Conservation (phyloP, 2,113 vertebrate species). For the Oreotrochilus melanogaster region DNA sequence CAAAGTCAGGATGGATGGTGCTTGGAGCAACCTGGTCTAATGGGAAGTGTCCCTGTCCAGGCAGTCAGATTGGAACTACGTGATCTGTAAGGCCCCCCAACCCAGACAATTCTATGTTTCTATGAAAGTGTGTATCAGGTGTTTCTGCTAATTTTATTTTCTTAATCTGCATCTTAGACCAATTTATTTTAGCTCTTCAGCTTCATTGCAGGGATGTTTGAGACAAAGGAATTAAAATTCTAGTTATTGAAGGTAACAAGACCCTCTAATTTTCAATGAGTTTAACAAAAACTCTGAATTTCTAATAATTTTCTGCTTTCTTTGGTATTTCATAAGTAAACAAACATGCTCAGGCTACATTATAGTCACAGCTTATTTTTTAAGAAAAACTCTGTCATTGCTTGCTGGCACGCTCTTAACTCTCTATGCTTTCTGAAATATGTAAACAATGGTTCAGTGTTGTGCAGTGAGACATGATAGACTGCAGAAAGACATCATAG, state of each 20-base stretch:
- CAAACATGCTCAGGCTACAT: not conserved
- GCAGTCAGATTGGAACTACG: too few relatives aligned
- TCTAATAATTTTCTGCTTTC: not conserved
- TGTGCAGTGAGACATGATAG: not conserved
- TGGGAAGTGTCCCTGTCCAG: too few relatives aligned
- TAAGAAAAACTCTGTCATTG: not conserved
- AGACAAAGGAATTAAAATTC: not conserved
- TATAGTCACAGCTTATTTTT: not conserved
- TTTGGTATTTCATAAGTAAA: not conserved
- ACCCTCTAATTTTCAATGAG: not conserved
- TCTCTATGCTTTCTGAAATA: not conserved
- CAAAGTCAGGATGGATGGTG: too few relatives aligned
- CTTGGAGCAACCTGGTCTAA: too few relatives aligned
- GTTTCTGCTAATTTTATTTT: not conserved
- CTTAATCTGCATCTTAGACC: not conserved
- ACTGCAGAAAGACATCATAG: not conserved
- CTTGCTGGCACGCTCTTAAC: not conserved
- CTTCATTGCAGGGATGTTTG: not conserved
- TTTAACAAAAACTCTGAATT: not conserved
- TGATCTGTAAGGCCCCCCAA: too few relatives aligned
- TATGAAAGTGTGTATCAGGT: not conserved
- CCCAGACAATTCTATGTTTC: too few relatives aligned
- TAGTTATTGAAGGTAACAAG: not conserved
- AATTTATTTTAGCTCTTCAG: not conserved
- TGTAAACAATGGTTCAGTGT: not conserved